phyloP scores from a whole-genome alignment of 2,888 invertebrate species.

The Ophioninae sp. region DNA sequence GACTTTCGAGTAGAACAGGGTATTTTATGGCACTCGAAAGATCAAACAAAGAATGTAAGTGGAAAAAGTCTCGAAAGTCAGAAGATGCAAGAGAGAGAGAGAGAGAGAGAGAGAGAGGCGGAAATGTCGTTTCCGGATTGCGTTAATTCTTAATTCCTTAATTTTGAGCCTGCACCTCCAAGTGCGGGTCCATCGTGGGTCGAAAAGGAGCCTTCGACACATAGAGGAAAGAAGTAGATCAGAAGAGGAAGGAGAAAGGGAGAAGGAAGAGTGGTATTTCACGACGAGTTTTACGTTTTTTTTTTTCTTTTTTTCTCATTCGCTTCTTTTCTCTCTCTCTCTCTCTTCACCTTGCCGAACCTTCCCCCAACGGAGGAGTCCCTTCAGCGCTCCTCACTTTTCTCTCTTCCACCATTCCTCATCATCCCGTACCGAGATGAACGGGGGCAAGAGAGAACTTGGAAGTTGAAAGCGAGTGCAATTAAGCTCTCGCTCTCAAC shows the following conservation, averaged over 20 bases:
- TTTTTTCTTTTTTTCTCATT: slow-evolving; percentile 2
- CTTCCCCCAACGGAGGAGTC: background rate
- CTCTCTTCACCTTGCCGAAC: background rate
- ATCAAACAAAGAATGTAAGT: slow-evolving; percentile 60
- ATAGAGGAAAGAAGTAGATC: background rate
- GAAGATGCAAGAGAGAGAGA: slow-evolving; percentile 10
- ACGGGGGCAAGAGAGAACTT: slow-evolving; percentile 70
- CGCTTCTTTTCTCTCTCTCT: slow-evolving; percentile 26
- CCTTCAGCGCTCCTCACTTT: background rate
- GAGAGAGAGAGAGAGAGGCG: slow-evolving; percentile 16
- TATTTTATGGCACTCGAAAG: slow-evolving; percentile 27
- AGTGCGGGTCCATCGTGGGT: slow-evolving; percentile 65
- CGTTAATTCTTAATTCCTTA: slow-evolving; percentile 79
- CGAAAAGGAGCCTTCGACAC: slow-evolving; percentile 26
- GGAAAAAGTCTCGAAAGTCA: slow-evolving; percentile 33
- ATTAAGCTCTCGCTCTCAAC: slow-evolving; percentile 74
- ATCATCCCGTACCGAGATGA: slow-evolving; percentile 45
- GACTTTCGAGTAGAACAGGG: background rate
- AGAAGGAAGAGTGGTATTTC: slow-evolving; percentile 12
- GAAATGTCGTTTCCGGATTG: slow-evolving; percentile 69
- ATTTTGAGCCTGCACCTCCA: slow-evolving; percentile 74
- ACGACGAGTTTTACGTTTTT: slow-evolving; percentile 54
- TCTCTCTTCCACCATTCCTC: slow-evolving; percentile 38
- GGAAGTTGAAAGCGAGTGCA: slow-evolving; percentile 76
- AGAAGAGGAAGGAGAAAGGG: background rate